Conservation (phyloP, 2,113 vertebrate species). For the Alectura lathami region DNA sequence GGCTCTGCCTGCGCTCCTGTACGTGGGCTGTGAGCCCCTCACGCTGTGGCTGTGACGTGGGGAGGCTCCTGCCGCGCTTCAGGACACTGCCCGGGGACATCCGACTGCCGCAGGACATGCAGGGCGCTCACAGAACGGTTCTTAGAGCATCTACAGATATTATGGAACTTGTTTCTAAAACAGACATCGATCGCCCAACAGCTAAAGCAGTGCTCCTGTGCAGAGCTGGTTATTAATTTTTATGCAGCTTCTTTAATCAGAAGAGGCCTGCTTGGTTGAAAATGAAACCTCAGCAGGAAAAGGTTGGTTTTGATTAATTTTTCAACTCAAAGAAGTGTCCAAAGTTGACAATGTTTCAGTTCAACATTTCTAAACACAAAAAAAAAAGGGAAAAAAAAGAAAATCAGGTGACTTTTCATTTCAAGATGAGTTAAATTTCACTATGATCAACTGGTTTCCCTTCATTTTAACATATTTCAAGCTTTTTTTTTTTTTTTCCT, state of each 20-base stretch:
- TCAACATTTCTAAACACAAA: constrained; percentile 38
- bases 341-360: constrained; percentile 26
- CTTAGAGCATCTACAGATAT: background rate
- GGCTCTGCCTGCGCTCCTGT: fast-evolving
- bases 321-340: constrained; percentile 35
- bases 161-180: background rate
- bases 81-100: background rate
- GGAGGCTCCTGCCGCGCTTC: background rate
- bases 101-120: fast-evolving
- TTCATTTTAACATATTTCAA: background rate
- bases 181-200: constrained; percentile 16
- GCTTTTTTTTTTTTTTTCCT: background rate
- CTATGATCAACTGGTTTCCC: background rate
- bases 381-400: background rate
- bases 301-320: constrained; percentile 66
- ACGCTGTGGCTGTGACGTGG: background rate
- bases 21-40: fast-evolving
- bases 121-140: background rate
- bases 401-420: background rate
- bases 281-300: constrained; percentile 64
- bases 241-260: constrained; percentile 59
- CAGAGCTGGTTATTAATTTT: constrained; percentile 31
- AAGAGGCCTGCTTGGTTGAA: constrained; percentile 56
- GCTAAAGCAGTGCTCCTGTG: background rate
- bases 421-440: background rate